Evolutionary conservation across 1,140 invertebrate genomes (phyloP).

Genomic region (Neodiprion virginianus): DNA sequence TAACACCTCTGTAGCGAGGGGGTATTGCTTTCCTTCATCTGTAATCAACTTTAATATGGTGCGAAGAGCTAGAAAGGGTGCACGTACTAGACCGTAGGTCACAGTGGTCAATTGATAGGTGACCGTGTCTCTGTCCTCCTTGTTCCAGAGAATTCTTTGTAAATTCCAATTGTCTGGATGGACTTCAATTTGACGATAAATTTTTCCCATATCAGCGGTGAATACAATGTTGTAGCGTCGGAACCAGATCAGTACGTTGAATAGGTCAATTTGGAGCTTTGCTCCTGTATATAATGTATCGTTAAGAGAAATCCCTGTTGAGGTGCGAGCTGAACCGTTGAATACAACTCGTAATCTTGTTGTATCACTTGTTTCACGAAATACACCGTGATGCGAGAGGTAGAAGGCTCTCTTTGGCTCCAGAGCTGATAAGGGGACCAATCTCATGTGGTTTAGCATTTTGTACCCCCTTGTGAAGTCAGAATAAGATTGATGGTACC

Average conservation of each 20-base stretch:
- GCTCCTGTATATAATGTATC: slow-evolving; percentile 17
- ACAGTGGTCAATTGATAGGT: slow-evolving; percentile 31
- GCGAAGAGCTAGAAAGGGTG: slow-evolving; percentile 33
- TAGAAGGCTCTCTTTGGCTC: not conserved
- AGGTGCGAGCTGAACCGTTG: slow-evolving; percentile 10
- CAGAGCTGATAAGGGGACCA: not conserved
- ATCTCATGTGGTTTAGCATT: slow-evolving; percentile 34
- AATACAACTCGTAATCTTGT: slow-evolving; percentile 22
- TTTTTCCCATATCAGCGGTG: slow-evolving; percentile 23
- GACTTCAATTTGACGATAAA: slow-evolving; percentile 24
- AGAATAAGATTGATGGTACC: slow-evolving; percentile 25
- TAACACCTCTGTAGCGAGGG: slow-evolving; percentile 19
- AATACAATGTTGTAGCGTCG: slow-evolving; percentile 15
- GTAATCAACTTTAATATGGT: slow-evolving; percentile 28
- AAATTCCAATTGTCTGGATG: slow-evolving; percentile 15
- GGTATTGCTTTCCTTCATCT: slow-evolving; percentile 27
- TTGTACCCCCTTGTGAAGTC: slow-evolving; percentile 44
- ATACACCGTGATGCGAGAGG: slow-evolving; percentile 19
- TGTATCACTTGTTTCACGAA: slow-evolving; percentile 10
- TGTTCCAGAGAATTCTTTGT: slow-evolving; percentile 37
- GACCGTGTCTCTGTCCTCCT: slow-evolving; percentile 14
- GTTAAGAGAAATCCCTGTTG: slow-evolving; percentile 14
- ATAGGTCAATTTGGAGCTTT: slow-evolving; percentile 13
- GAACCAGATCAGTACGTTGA: slow-evolving; percentile 19
- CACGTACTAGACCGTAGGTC: slow-evolving; percentile 36